phyloP scores from a whole-genome alignment of 2,113 vertebrate species.

The Thermophis baileyi region DNA sequence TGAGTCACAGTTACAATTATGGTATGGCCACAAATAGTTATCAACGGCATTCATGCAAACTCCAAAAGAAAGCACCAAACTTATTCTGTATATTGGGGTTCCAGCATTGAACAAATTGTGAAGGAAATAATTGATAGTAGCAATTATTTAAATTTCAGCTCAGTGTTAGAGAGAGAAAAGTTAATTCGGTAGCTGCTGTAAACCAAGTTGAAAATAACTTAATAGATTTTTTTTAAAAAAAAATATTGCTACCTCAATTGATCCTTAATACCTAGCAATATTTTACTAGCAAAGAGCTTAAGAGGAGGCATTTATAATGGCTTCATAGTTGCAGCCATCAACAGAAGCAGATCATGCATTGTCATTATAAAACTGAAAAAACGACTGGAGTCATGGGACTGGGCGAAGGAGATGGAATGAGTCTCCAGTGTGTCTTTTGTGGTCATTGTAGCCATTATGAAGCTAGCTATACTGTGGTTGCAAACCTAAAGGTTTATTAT shows the following conservation, averaged over 20 bases:
- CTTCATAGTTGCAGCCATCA: neutral
- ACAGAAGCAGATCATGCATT: neutral
- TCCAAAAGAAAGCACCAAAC: neutral
- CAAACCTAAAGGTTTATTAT: neutral
- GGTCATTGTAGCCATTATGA: neutral
- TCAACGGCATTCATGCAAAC: neutral
- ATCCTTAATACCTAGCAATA: neutral
- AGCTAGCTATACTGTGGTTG: neutral
- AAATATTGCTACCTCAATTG: neutral
- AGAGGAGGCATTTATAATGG: neutral
- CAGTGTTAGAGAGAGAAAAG: neutral
- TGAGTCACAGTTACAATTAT: neutral
- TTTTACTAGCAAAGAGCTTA: neutral
- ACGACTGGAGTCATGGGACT: neutral
- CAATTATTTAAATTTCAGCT: neutral
- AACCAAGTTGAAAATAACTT: neutral
- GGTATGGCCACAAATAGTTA: neutral
- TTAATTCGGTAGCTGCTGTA: neutral
- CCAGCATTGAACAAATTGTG: neutral
- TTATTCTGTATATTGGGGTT: neutral
- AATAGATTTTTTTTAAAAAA: neutral
- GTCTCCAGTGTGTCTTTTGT: neutral
- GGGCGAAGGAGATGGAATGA: neutral
- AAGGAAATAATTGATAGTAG: neutral
- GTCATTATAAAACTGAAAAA: neutral